These are phyloP conservation scores for Sarcoramphus papa DNA, from an alignment of 2,797 vertebrate species.

Conservation along the genomic window DNA sequence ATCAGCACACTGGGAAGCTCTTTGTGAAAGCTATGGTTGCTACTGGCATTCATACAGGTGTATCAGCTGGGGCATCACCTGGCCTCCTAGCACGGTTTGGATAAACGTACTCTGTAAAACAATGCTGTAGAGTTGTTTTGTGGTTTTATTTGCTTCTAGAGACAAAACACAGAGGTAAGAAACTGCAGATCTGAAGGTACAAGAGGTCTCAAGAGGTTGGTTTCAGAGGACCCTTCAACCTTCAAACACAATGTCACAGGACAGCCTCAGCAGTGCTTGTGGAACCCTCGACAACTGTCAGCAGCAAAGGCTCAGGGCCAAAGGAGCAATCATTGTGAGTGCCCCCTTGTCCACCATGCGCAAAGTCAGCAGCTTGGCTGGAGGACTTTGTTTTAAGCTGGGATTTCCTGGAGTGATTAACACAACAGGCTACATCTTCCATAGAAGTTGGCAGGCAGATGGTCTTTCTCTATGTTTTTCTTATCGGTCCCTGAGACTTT, in stretches of 20 bases:
- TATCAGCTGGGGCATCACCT: not conserved
- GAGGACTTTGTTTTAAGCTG: not conserved
- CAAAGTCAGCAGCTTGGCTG: not conserved
- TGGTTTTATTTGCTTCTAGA: not conserved
- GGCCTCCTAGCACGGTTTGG: not conserved
- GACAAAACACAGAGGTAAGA: not conserved
- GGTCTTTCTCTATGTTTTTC: not conserved
- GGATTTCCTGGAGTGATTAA: not conserved
- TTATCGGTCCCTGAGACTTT: not conserved
- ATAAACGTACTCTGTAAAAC: not conserved
- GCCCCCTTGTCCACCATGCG: rapidly evolving
- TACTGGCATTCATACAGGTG: not conserved
- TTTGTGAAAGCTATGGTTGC: not conserved
- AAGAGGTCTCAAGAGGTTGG: not conserved
- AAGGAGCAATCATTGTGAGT: not conserved
- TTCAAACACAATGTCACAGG: not conserved
- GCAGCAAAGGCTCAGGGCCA: not conserved
- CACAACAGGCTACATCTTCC: not conserved
- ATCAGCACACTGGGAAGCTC: not conserved
- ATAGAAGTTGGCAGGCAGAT: not conserved
- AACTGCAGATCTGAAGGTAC: not conserved
- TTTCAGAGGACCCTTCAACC: not conserved
- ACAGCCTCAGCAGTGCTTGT: not conserved
- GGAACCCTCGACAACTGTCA: not conserved
- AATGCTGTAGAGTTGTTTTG: rapidly evolving